These are phyloP conservation scores for Novumbra hubbsi DNA, from an alignment of 2,797 vertebrate genomes.

Conservation along the genomic window DNA sequence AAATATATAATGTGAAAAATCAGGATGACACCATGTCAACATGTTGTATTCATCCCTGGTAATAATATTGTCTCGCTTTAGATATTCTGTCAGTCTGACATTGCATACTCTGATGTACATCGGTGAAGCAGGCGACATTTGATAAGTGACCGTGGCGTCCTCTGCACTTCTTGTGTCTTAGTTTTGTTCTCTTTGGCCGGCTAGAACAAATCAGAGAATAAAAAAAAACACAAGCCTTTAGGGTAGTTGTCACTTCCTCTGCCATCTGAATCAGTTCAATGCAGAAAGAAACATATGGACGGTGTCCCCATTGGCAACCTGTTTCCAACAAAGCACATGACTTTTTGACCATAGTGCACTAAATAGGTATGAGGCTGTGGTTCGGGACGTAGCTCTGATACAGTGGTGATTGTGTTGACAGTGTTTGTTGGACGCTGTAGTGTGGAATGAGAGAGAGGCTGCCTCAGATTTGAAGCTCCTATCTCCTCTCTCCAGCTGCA, in stretches of 20 bases:
- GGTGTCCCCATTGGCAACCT: background rate
- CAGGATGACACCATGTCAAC: conserved; percentile 1
- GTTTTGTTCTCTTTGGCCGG: background rate
- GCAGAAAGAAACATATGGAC: background rate
- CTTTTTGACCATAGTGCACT: background rate
- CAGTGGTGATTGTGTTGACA: conserved; percentile 8
- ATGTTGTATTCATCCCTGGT: background rate
- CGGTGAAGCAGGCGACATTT: background rate
- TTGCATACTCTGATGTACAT: background rate
- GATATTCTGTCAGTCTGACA: conserved; percentile 14
- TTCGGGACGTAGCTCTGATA: conserved; percentile 11
- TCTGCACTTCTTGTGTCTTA: background rate
- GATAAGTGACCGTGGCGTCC: background rate
- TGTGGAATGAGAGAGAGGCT: conserved; percentile 6
- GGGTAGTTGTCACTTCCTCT: background rate
- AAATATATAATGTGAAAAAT: conserved; percentile 17
- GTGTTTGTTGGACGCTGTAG: conserved; percentile 1
- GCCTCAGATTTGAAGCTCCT: conserved; percentile 47
- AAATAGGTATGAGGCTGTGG: background rate
- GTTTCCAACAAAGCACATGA: background rate
- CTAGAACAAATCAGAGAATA: conserved; percentile 5
- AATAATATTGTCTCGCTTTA: conserved; percentile 15
- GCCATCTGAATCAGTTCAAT: background rate
- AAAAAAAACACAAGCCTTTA: conserved; percentile 1
- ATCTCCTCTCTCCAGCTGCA: conserved; percentile 52